Percentiles rank a stretch among this genome's conserved stretches.
phyloP scores from a whole-genome alignment of 2,113 vertebrate species.

The Aphelocoma coerulescens region DNA sequence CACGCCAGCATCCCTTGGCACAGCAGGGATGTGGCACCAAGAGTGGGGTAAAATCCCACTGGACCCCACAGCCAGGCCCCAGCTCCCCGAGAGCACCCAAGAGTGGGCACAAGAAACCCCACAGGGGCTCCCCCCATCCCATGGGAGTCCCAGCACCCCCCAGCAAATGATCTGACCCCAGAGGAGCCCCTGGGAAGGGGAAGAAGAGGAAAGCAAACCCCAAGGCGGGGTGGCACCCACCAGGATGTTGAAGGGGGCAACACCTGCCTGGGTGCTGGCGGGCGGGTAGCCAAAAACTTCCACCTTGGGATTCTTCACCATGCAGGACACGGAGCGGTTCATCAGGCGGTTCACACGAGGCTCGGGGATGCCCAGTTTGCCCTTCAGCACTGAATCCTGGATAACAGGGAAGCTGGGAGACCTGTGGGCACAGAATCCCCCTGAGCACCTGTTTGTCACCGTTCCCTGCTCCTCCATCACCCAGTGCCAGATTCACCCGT shows the following conservation, averaged over 20 bases:
- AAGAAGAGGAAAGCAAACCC: slow-evolving; percentile 42
- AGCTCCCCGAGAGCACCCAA: neutral
- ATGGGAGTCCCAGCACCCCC: neutral
- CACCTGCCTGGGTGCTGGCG: slow-evolving; percentile 91
- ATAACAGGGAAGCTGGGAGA: slow-evolving; percentile 97
- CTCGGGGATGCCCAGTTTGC: slow-evolving; percentile 91
- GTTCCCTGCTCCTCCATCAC: neutral
- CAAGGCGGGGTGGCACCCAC: slow-evolving; percentile 73
- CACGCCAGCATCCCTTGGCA: neutral
- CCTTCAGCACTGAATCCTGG: slow-evolving; percentile 93
- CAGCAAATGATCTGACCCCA: rapidly evolving
- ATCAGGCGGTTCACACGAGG: slow-evolving; percentile 92
- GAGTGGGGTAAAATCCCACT: neutral
- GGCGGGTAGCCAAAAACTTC: slow-evolving; percentile 93
- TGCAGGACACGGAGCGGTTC: slow-evolving; percentile 95
- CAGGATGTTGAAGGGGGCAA: slow-evolving; percentile 76
- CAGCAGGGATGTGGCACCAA: rapidly evolving
- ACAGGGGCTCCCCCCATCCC: neutral
- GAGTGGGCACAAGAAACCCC: neutral
- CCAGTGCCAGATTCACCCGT: rapidly evolving
- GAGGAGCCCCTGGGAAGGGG: neutral
- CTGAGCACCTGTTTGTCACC: neutral
- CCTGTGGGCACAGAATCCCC: slow-evolving; percentile 56
- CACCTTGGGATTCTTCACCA: slow-evolving; percentile 95
- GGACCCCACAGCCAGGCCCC: rapidly evolving